Evolutionary conservation across 2,797 vertebrate species (phyloP).

Genomic region (Cyclopterus lumpus): DNA sequence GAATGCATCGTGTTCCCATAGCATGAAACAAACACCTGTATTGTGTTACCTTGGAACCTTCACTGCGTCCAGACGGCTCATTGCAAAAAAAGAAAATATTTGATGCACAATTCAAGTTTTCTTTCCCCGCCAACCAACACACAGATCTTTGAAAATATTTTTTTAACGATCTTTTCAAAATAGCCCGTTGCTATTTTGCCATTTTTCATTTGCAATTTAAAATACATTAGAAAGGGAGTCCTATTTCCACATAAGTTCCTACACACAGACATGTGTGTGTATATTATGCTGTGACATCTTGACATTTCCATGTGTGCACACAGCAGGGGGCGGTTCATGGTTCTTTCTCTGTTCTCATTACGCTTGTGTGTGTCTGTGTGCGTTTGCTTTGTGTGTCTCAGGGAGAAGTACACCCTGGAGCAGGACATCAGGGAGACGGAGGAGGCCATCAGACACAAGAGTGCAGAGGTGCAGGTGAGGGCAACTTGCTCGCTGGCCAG

Average conservation of each 20-base stretch:
- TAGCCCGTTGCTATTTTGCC: no score
- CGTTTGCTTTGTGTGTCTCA: slow-evolving; percentile 60
- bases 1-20: neutral
- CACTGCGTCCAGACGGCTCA: no score
- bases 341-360: neutral
- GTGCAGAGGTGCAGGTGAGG: slow-evolving; percentile 93
- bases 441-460: slow-evolving; percentile 93
- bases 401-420: slow-evolving; percentile 95
- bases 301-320: slow-evolving; percentile 7
- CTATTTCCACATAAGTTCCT: neutral
- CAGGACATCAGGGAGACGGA: slow-evolving; percentile 97
- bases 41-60: no score
- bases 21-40: neutral
- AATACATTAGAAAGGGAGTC: neutral
- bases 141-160: neutral
- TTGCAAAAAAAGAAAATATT: no score
- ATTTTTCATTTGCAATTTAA: neutral
- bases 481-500: neutral
- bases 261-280: no score
- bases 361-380: slow-evolving; percentile 1
- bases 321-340: neutral
- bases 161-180: no score
- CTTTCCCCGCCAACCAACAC: no score
- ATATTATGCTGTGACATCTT: neutral
- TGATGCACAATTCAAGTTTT: no score